Percentiles rank a stretch among this genome's conserved stretches.
Evolutionary conservation across 2,888 invertebrate genomes (phyloP).

Genomic region (Drosophila limbata): DNA sequence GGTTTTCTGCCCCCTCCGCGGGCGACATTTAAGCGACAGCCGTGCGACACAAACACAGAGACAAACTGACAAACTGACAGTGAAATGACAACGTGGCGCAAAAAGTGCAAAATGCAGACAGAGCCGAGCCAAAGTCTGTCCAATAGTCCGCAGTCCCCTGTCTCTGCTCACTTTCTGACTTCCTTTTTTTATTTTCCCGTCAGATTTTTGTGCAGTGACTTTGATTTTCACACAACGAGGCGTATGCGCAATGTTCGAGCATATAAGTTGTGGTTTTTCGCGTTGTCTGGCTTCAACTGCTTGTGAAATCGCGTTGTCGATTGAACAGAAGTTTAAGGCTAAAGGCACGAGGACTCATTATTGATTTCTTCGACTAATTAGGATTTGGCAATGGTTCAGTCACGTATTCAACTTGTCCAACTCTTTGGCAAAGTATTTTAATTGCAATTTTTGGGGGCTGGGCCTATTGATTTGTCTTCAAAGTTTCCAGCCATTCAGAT

Average conservation of each 20-base stretch:
- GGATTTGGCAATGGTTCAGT: slow-evolving; percentile 44
- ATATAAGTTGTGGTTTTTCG: slow-evolving; percentile 14
- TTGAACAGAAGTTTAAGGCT: slow-evolving; percentile 13
- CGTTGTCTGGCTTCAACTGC: slow-evolving; percentile 47
- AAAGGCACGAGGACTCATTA: slow-evolving; percentile 22
- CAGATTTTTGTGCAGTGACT: slow-evolving; percentile 51
- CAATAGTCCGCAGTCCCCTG: background rate
- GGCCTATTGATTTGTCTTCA: slow-evolving; percentile 62
- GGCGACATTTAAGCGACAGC: slow-evolving; percentile 73
- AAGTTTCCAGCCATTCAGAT: slow-evolving; percentile 45
- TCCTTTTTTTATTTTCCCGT: slow-evolving; percentile 23
- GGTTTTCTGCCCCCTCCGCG: slow-evolving; percentile 28
- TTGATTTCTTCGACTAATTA: slow-evolving; percentile 65
- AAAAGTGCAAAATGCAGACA: slow-evolving; percentile 32
- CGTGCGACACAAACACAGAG: slow-evolving; percentile 55
- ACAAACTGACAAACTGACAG: slow-evolving; percentile 69
- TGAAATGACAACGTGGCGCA: slow-evolving; percentile 64
- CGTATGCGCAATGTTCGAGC: slow-evolving; percentile 35
- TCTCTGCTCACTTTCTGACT: background rate
- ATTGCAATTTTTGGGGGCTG: slow-evolving; percentile 53
- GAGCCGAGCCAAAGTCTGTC: slow-evolving; percentile 34
- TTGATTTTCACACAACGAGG: slow-evolving; percentile 41
- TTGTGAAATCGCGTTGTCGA: slow-evolving; percentile 50
- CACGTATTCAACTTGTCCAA: slow-evolving; percentile 44
- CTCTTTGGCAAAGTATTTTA: slow-evolving; percentile 60